Conservation (phyloP, 2,797 vertebrate genomes). For the Podargus strigoides region DNA sequence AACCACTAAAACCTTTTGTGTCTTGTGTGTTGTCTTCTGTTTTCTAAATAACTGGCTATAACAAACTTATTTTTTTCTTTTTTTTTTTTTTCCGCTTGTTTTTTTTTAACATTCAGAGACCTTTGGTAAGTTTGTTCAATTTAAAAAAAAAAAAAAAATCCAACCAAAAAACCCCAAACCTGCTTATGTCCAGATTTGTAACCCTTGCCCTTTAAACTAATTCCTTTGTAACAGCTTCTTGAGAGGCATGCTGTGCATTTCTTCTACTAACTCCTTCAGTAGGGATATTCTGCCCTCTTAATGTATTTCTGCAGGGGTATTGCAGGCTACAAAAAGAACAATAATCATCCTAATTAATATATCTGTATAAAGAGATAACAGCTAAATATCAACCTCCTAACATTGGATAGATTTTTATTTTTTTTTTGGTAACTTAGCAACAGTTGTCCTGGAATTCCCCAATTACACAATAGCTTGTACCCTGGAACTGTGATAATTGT, state of each 20-base stretch:
- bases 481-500: conserved; percentile 37
- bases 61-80: conserved; percentile 53
- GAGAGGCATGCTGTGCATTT: conserved; percentile 85
- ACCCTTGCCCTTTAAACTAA: conserved; percentile 83
- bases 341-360: conserved; percentile 26
- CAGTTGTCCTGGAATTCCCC: conserved; percentile 66
- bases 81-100: conserved; percentile 72
- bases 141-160: neutral
- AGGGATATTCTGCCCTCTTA: conserved; percentile 51
- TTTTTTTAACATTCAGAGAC: conserved; percentile 90
- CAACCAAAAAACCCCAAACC: conserved; percentile 48
- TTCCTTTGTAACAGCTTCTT: conserved; percentile 82
- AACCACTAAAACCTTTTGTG: conserved; percentile 19
- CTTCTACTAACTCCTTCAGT: conserved; percentile 71
- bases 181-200: conserved; percentile 72
- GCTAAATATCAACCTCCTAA: conserved; percentile 14
- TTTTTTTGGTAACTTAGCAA: conserved; percentile 25
- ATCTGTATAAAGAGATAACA: conserved; percentile 43
- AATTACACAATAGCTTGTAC: conserved; percentile 23
- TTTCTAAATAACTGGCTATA: conserved; percentile 55
- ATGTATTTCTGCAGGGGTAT: conserved; percentile 39
- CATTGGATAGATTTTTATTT: conserved; percentile 23
- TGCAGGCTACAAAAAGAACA: conserved; percentile 38
- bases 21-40: conserved; percentile 49
- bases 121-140: conserved; percentile 93